Evolutionary conservation across 2,113 vertebrate species (phyloP).

Genomic region (Cyphomyrus discorhynchus): DNA sequence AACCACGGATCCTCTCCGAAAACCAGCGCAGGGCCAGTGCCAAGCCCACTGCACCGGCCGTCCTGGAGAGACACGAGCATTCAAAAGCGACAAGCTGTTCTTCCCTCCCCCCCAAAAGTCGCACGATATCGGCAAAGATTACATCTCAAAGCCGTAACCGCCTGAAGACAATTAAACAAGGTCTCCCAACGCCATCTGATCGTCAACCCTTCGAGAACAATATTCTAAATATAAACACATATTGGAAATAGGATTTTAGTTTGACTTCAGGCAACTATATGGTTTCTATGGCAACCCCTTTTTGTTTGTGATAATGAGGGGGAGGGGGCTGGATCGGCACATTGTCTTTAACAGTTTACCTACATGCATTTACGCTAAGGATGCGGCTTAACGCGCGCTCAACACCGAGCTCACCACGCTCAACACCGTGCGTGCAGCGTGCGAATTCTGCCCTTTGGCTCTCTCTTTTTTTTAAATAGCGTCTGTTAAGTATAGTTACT

Average conservation of each 20-base stretch:
- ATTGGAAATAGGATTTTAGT: slow-evolving; percentile 45
- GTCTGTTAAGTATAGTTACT: neutral
- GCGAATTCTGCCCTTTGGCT: neutral
- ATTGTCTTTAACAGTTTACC: slow-evolving; percentile 23
- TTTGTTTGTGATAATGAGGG: slow-evolving; percentile 41
- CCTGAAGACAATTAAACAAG: slow-evolving; percentile 42
- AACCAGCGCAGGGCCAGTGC: slow-evolving; percentile 34
- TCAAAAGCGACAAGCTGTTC: slow-evolving; percentile 25
- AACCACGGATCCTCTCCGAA: slow-evolving; percentile 35
- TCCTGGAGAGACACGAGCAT: slow-evolving; percentile 17
- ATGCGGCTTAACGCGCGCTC: slow-evolving; percentile 12
- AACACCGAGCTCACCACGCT: neutral
- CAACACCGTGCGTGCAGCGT: slow-evolving; percentile 1
- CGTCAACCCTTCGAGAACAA: slow-evolving; percentile 34
- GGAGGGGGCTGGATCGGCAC: slow-evolving; percentile 15
- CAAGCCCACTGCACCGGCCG: slow-evolving; percentile 35
- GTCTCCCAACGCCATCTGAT: slow-evolving; percentile 38
- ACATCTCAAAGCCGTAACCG: slow-evolving; percentile 30
- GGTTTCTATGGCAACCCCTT: slow-evolving; percentile 44
- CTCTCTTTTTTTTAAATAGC: neutral
- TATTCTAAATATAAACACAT: slow-evolving; percentile 48
- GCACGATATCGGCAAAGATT: slow-evolving; percentile 32
- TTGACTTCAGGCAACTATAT: slow-evolving; percentile 44
- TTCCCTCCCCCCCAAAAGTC: slow-evolving; percentile 36
- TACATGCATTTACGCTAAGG: slow-evolving; percentile 24